Evolutionary conservation across 1,140 invertebrate genomes (phyloP), one percentile per base, ranked within the genome.

Genomic region (Zophobas morio): DNA sequence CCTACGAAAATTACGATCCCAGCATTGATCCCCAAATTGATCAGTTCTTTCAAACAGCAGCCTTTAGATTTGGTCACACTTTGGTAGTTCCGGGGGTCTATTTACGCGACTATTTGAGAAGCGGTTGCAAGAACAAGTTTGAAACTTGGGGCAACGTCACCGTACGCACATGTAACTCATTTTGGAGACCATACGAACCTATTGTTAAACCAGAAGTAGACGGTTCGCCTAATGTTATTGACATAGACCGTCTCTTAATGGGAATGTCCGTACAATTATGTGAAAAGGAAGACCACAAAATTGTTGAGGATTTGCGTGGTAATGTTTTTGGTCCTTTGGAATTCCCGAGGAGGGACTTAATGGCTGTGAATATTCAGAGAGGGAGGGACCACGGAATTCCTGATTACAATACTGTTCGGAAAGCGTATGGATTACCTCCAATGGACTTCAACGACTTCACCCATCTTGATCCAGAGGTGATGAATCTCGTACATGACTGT

Each of bases 21-120:
- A 87, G 86, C 73, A 85, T 92, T 36, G 89, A 93, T 85, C 92
- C 93, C 3, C 91, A 92, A 79, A 91, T 94, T 60, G 89, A 91
- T 34, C 91, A 93, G 74, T 89, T 92, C 75, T 94, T 94, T 82
- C 91, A 93, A 83, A 87, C 91, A 2, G 91, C 92, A 6, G 92
- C 92, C 1, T 92, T 93, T 86, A 85, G 91, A 76, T 94, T 92
- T 85, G 91, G 92, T 1, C 91, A 93, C 81, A 91, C 92, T 1
- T 80, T 92, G 32, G 90, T 91, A 8, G 87, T 89, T 35, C 86
- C 88, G 36, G 90, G 87, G 32, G 86, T 88, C 2, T 87, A 88
- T 76, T 73, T 88, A 4, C 76, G 87, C 33, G 80, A 87, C 70
- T 85, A 86, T 76, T 80, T 80, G 34, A 82, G 79, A 63, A 83